These are phyloP conservation scores for Halictus rubicundus DNA, from an alignment of 1,140 invertebrate genomes.

Conservation along the genomic window DNA sequence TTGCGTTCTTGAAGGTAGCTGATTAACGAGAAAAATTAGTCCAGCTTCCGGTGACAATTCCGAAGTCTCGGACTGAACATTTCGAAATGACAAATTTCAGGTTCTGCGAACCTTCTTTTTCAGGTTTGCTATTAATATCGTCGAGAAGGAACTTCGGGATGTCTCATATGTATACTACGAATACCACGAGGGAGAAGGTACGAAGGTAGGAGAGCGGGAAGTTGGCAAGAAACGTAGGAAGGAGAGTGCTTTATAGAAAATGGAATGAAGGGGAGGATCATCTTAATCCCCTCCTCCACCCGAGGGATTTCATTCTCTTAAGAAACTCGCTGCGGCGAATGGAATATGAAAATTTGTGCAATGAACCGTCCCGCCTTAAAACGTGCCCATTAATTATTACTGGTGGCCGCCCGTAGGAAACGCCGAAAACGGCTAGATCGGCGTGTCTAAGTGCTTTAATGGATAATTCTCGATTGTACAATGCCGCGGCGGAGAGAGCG, in stretches of 20 bases:
- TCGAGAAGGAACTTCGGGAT: not conserved
- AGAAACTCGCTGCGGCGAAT: constrained; percentile 31
- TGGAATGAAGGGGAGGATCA: constrained; percentile 22
- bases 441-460: not conserved
- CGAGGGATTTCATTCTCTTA: constrained; percentile 41
- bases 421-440: not conserved
- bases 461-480: not conserved
- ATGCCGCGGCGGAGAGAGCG: not conserved
- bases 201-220: not conserved
- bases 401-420: not conserved
- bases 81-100: too few species aligned
- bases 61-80: too few species aligned
- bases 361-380: constrained; percentile 16
- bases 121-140: not conserved
- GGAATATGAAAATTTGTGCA: constrained; percentile 48
- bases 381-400: constrained; percentile 9
- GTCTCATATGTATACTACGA: not conserved
- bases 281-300: constrained; percentile 26
- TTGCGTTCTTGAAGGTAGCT: too few species aligned
- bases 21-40: too few species aligned
- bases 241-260: constrained; percentile 39
- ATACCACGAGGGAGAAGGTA: not conserved
- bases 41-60: too few species aligned
- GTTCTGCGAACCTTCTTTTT: too few species aligned
- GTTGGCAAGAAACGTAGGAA: not conserved